These are phyloP conservation scores for Serilophus lunatus DNA, from an alignment of 2,113 vertebrate species.

Conservation along the genomic window DNA sequence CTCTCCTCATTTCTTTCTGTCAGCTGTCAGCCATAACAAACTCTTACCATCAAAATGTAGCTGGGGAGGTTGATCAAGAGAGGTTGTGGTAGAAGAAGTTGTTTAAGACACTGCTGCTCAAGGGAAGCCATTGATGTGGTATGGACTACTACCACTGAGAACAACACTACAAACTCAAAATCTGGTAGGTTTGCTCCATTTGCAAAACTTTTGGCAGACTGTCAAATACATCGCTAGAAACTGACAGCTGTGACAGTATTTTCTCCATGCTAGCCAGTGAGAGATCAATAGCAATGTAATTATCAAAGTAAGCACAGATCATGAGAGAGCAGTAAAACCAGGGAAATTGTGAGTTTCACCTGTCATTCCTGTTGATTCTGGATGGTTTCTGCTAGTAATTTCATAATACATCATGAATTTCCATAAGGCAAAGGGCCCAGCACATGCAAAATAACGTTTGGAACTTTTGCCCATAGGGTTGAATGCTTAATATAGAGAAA, in stretches of 20 bases:
- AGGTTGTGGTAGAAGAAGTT: neutral
- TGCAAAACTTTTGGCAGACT: neutral
- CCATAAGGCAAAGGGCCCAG: conserved; percentile 15
- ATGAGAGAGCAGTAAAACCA: conserved; percentile 17
- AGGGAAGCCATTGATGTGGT: neutral
- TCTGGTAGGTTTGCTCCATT: neutral
- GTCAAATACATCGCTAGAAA: neutral
- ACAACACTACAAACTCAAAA: neutral
- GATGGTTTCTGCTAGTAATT: conserved; percentile 14
- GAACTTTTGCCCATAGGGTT: conserved; percentile 15
- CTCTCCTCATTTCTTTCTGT: neutral
- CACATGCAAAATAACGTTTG: neutral
- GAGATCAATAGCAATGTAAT: conserved; percentile 22
- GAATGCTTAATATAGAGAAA: conserved; percentile 11
- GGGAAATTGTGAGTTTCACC: conserved; percentile 5
- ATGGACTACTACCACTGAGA: neutral
- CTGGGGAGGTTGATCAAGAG: neutral
- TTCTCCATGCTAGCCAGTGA: neutral
- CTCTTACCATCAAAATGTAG: neutral
- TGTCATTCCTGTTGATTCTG: conserved; percentile 47
- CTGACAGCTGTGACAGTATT: neutral
- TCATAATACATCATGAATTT: conserved; percentile 23
- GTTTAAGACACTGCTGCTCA: neutral
- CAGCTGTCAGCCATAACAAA: neutral
- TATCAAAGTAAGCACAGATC: neutral